Conservation (phyloP, 2,888 invertebrate genomes). For the Drosophila mulleri region DNA sequence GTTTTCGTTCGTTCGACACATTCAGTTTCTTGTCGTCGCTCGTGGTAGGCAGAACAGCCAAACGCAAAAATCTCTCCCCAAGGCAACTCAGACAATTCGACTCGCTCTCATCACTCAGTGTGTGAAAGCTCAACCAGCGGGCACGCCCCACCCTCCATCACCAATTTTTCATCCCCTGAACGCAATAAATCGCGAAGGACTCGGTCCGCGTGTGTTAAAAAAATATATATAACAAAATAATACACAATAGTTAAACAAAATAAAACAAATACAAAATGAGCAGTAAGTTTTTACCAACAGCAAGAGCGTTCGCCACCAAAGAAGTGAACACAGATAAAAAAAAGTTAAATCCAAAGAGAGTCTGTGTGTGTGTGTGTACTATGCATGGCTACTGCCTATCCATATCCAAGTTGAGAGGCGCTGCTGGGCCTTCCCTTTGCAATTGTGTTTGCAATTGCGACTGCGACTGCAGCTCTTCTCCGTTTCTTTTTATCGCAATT, state of each 20-base stretch:
- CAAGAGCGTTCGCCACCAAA: constrained; percentile 28
- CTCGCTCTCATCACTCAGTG: constrained; percentile 53
- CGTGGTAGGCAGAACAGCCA: constrained; percentile 75
- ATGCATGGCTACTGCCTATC: constrained; percentile 66
- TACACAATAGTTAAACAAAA: constrained; percentile 20
- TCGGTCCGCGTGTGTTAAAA: constrained; percentile 58
- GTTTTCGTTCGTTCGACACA: constrained; percentile 66
- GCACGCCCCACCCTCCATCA: constrained; percentile 68
- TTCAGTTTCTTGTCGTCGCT: constrained; percentile 80
- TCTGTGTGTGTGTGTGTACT: constrained; percentile 51
- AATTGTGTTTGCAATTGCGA: constrained; percentile 6
- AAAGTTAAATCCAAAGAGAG: constrained; percentile 51
- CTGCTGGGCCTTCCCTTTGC: constrained; percentile 26
- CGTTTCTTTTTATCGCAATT: constrained; percentile 39
- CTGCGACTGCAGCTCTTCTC: constrained; percentile 39
- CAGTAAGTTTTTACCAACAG: constrained; percentile 69
- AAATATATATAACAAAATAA: constrained; percentile 33
- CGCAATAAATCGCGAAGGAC: constrained; percentile 59
- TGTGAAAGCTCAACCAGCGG: constrained; percentile 71
- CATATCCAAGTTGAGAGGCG: constrained; percentile 27
- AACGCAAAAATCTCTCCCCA: constrained; percentile 53
- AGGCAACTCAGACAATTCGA: constrained; percentile 42
- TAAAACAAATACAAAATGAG: constrained; percentile 70
- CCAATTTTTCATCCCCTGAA: constrained; percentile 47
- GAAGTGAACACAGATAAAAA: constrained; percentile 48